Evolutionary conservation across 2,797 vertebrate genomes (phyloP).

Genomic region (Pipistrellus nathusii): DNA sequence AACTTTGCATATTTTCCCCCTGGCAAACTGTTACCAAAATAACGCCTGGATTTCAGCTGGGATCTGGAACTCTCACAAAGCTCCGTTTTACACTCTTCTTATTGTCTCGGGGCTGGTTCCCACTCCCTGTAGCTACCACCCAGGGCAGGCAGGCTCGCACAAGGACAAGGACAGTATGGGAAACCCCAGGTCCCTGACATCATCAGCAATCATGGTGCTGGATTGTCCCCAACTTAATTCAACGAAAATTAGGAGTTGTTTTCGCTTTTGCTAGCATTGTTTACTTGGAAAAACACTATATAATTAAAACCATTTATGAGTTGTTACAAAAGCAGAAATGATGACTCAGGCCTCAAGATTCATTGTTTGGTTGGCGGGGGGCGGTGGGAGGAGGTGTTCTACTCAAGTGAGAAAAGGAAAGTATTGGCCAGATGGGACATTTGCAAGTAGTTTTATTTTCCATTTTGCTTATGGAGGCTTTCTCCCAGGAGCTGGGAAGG

Average conservation of each 20-base stretch:
- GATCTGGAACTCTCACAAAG: not conserved
- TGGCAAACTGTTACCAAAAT: conserved; percentile 64
- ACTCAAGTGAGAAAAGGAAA: conserved; percentile 83
- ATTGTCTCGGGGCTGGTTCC: not conserved
- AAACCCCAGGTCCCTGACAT: not conserved
- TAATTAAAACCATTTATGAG: conserved; percentile 63
- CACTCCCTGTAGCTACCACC: not conserved
- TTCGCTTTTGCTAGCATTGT: conserved; percentile 56
- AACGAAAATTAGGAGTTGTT: not conserved
- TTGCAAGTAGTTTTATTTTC: conserved; percentile 70
- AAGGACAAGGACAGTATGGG: not conserved
- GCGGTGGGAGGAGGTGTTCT: not conserved
- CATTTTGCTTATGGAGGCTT: not conserved
- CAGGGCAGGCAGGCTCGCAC: not conserved
- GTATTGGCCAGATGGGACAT: conserved; percentile 60
- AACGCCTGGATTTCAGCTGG: conserved; percentile 48
- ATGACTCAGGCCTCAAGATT: conserved; percentile 70
- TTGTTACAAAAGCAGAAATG: conserved; percentile 72
- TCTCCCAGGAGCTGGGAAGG: not conserved
- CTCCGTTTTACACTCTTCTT: not conserved
- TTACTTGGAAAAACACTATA: conserved; percentile 62
- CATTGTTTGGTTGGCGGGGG: not conserved
- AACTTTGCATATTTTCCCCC: conserved; percentile 66
- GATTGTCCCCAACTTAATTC: conserved; percentile 12
- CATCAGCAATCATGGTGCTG: not conserved